Evolutionary conservation across 2,888 invertebrate genomes (phyloP), one percentile per base, ranked within the genome.

Genomic region (Leptothorax acervorum): DNA sequence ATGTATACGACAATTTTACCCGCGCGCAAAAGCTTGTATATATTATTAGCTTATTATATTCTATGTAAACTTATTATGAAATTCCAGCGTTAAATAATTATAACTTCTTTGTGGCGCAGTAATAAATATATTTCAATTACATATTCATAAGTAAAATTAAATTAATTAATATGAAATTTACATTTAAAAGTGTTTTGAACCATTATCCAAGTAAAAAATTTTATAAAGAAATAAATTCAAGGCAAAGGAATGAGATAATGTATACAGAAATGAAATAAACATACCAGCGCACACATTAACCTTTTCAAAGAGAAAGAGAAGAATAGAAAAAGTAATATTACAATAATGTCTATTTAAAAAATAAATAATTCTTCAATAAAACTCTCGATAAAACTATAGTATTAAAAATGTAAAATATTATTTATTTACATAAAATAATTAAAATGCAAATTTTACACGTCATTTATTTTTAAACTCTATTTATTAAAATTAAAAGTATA

Each of bases 61-160:
- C 12, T 35, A 51, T 18, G 51, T 53, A 70, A 53, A 35, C 70
- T 51, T 51, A n/a, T 51, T 70, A 70, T 70, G 12, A 70, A 70
- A 70, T 70, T 70, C 35, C 35, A 70, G 31, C 35, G 9, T 53
- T 70, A 51, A 70, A 70, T 35, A 31, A 31, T 70, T 51, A 42
- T 57, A 57, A 42, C 42, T 57, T 57, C 28, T 45, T 73, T 57
- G 28, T 28, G 42, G 18, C 28, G 57, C 4, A 73, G 18, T 28
- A 73, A 45, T 15, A 42, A 73, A 60, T 42, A 71, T 42, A 28
- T 73, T 73, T 42, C 28, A 18, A 53, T 53, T 65, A 18, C 4
- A 53, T 66, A 66, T 39, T 76, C 6, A 28, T 53, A 8, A 65
- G 3, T 11, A 63, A 23, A 42, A 65, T 76, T 39, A 39, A 12